Base-by-base conservation (phyloP, 2,888 invertebrate species). In the Zelleria hepariella region DNA sequence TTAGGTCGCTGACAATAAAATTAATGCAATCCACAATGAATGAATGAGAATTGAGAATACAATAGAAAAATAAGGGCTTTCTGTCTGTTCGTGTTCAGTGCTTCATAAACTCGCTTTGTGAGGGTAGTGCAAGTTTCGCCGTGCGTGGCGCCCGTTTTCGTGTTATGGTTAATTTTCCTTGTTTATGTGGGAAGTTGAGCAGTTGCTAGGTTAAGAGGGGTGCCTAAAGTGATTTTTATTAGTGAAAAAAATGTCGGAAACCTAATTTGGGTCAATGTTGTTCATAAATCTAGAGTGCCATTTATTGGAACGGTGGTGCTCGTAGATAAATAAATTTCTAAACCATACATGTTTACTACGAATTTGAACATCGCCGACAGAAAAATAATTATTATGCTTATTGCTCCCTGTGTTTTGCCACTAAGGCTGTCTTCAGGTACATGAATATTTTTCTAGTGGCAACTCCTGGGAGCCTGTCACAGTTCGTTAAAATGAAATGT, bases 91-190 rank as follows among this genome's bases (percentile, higher is more conserved):
- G 15, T 42, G 15, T 42, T 42, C 32, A 15, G 15, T 42, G 15
- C 32, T 42, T 42, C 32, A 15, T 42, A 5, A 42, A 15, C 15
- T 42, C 15, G 32, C 32, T 42, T 42, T 42, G 32, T 15, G 15
- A 65, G 60, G 59, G 57, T 59, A 58, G 65, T 64, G 62, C 65
- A 72, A 75, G 67, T 74, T 74, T 63, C 55, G 58, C 62, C 66
- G 61, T 66, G 65, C 56, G 64, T 62, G 64, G 67, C 71, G 69
- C 72, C 75, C 71, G 73, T 75, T 77, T 74, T 72, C 73, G 65
- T 73, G 71, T 72, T 75, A 73, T 72, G 73, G 74, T 70, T 78
- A 76, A 78, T 78, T 77, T 73, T 70, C 66, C 69, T 71, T 75
- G 70, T 77, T 75, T 76, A 77, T 72, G 74, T 71, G 70, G 64